Base-by-base conservation (phyloP, 2,888 invertebrate species). In the Camponotus fellah region DNA sequence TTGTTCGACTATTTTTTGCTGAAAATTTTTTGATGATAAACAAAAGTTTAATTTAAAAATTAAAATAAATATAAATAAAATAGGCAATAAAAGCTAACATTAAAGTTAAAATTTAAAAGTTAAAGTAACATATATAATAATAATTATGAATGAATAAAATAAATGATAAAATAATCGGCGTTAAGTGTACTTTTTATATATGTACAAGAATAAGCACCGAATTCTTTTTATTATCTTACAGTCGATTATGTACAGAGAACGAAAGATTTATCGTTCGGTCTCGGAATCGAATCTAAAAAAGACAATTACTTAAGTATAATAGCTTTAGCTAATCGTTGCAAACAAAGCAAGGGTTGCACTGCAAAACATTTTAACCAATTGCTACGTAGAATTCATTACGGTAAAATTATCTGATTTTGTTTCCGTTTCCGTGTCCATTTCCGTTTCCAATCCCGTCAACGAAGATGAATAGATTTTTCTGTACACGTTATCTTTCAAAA, bases 231-330 rank as follows among this genome's bases (percentile, higher is more conserved):
- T 46, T 32, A 10, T 32, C 21, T 58, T 32, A 32, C 69, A 43
- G 58, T 79, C 60, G 46, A 71, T 64, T 71, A 71, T n/a, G 3
- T 17, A 58, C 9, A 12, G 21, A 17, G 56, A 37, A 21, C 37
- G 37, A 17, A n/a, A 79, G 79, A 79, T 60, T 79, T 60, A 71
- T 71, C 71, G 46, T n/a, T 9, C 10, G 32, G 6, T 8, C 69
- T 56, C n/a, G 21, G 60, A 46, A 21, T 60, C 60, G 58, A 62
- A 60, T 72, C 14, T 46, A 12, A 17, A 46, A 34, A 12, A 71
- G 58, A 79, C 58, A 79, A 34, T 80, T 80, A 80, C 46, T 80
- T 72, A 60, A 71, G 21, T 71, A 34, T 58, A 71, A 60, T 71
- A 34, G 71, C 6, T 60, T 21, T 58, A 40, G 21, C 34, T 46